phyloP scores from a whole-genome alignment of 1,140 invertebrate species.

The Heliothis virescens region DNA sequence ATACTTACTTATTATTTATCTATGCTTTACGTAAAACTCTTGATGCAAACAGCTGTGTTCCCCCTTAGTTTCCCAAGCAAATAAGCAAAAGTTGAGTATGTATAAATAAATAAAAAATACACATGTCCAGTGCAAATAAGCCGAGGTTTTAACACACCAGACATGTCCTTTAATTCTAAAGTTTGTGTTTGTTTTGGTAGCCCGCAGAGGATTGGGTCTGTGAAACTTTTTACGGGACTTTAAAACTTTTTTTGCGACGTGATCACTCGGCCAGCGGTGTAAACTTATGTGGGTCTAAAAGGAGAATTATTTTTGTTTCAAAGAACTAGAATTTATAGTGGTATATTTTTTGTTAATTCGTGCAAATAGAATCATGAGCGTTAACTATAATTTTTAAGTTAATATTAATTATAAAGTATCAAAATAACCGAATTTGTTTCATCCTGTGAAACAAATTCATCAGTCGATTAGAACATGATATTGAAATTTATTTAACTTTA shows the following conservation, averaged over 20 bases:
- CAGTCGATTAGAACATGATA: too few relatives aligned
- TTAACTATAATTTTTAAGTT: too few relatives aligned
- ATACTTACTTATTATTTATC: not conserved
- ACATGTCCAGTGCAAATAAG: slow-evolving; percentile 27
- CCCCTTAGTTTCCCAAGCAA: not conserved
- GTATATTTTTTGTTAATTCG: not conserved
- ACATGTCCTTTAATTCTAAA: slow-evolving; percentile 39
- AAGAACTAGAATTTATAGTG: slow-evolving; percentile 32
- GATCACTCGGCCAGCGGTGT: slow-evolving; percentile 39
- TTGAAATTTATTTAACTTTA: too few relatives aligned
- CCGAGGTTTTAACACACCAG: slow-evolving; percentile 39
- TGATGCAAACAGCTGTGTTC: not conserved
- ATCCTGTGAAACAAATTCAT: not conserved
- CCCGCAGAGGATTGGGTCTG: slow-evolving; percentile 44
- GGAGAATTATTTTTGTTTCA: slow-evolving; percentile 33
- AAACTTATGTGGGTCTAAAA: slow-evolving; percentile 40
- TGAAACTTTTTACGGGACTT: slow-evolving; percentile 42
- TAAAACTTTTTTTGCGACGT: slow-evolving; percentile 45
- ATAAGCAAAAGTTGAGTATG: slow-evolving; percentile 3
- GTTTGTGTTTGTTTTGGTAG: slow-evolving; percentile 44
- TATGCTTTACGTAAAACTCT: not conserved
- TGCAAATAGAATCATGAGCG: not conserved
- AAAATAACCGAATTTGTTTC: not conserved
- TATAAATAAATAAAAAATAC: slow-evolving; percentile 32
- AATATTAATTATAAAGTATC: not conserved